Conservation (phyloP, 2,113 vertebrate species). For the Petaurus breviceps region DNA sequence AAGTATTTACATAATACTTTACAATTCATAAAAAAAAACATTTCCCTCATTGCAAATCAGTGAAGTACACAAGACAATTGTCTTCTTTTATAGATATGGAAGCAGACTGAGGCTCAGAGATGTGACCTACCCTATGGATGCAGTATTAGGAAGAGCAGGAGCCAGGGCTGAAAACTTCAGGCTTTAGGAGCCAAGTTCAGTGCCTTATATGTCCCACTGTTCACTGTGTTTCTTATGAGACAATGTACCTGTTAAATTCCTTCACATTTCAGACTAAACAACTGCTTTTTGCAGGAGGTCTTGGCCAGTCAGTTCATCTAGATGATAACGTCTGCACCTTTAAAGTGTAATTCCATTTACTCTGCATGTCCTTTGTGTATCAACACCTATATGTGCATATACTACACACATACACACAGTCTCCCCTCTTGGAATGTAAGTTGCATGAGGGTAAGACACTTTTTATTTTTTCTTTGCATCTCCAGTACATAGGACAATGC, state of each 20-base stretch:
- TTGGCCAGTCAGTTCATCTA: not conserved
- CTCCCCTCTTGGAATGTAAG: not conserved
- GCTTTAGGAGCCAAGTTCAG: not conserved
- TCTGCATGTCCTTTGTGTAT: not conserved
- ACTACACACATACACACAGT: too few relatives aligned
- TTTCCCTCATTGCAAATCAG: not conserved
- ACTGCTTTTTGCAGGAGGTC: not conserved
- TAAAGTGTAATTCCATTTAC: not conserved
- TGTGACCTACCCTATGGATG: not conserved
- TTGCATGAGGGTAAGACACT: not conserved
- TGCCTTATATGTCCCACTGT: not conserved
- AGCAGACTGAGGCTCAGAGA: not conserved
- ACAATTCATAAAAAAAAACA: too few relatives aligned
- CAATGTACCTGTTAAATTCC: not conserved
- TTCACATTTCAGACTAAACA: not conserved
- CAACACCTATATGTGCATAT: too few relatives aligned
- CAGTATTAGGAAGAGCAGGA: too few relatives aligned
- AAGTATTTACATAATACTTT: not conserved
- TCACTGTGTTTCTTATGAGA: not conserved
- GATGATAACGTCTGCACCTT: not conserved
- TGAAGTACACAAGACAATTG: not conserved
- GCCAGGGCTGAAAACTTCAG: not conserved
- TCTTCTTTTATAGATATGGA: not conserved
- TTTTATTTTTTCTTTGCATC: not conserved
- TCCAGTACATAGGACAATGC: not conserved